A percentile compares a stretch with the other conserved stretches of the same genome.
These are phyloP conservation scores for Gallinago undulata DNA, from an alignment of 2,113 vertebrate species.

Conservation along the genomic window DNA sequence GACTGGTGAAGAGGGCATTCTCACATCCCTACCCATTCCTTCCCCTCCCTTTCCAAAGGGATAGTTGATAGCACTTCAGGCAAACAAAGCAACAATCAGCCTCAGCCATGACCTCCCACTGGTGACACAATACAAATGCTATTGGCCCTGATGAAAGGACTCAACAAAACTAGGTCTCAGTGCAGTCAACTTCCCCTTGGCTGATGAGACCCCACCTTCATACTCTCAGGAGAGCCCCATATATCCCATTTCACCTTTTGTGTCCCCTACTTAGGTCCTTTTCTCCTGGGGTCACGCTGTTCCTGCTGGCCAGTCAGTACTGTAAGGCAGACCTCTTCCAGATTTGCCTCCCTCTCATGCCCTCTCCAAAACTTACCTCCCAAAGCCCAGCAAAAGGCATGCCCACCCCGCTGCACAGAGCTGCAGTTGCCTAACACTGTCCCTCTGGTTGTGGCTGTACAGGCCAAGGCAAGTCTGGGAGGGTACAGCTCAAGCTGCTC, in stretches of 20 bases:
- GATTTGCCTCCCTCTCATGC: not conserved
- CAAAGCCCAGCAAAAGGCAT: not conserved
- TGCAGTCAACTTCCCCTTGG: not conserved
- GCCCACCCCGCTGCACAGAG: not conserved
- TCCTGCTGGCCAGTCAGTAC: not conserved
- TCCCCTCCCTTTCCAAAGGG: not conserved
- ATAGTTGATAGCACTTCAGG: not conserved
- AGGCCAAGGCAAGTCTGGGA: not conserved
- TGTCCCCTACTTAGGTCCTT: not conserved
- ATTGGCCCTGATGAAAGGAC: not conserved
- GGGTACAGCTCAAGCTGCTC: not conserved
- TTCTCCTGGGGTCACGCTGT: not conserved
- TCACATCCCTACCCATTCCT: not conserved
- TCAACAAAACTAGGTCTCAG: not conserved
- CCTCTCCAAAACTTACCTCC: not conserved
- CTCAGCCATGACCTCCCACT: not conserved
- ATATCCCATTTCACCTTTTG: not conserved
- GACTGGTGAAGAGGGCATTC: not conserved
- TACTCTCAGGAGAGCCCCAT: not conserved
- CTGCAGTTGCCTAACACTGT: not conserved
- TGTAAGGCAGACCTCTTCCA: not conserved
- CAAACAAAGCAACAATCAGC: not conserved
- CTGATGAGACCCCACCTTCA: not conserved
- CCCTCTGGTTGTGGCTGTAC: not conserved
- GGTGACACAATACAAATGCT: not conserved